Conservation (phyloP, 2,113 vertebrate genomes). For the Pomatostomus ruficeps region DNA sequence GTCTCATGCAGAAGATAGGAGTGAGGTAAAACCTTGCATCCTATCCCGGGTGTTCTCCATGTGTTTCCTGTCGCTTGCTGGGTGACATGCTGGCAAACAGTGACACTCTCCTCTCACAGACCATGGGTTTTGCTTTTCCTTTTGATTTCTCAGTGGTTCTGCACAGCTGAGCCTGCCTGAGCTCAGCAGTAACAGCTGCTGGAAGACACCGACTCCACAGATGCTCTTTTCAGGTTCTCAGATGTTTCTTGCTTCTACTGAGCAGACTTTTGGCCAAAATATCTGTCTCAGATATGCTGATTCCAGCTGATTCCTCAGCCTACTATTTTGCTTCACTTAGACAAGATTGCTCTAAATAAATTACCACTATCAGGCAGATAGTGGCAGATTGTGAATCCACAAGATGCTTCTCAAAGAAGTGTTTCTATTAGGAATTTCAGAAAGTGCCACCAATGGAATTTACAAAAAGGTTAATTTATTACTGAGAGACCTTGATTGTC, state of each 20-base stretch:
- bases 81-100: neutral
- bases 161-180: conserved; percentile 21
- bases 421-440: conserved; percentile 43
- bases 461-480: conserved; percentile 54
- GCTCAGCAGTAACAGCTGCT: conserved; percentile 44
- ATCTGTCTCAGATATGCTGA: conserved; percentile 17
- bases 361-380: neutral
- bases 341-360: conserved; percentile 22
- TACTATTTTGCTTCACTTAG: conserved; percentile 14
- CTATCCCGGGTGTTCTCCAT: neutral
- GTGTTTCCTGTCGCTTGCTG: neutral
- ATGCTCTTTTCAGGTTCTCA: neutral
- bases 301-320: conserved; percentile 35
- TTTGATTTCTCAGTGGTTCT: neutral
- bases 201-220: neutral
- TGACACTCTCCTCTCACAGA: neutral
- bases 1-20: neutral
- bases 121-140: neutral
- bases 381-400: conserved; percentile 1
- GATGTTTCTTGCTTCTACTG: neutral
- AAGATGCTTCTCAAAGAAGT: neutral
- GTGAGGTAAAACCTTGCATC: neutral
- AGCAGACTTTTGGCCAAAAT: conserved; percentile 41
- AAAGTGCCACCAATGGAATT: conserved; percentile 10
- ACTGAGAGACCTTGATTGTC: neutral